A percentile compares a stretch with the other conserved stretches of the same genome.
phyloP scores from a whole-genome alignment of 2,113 vertebrate genomes.

The Ammospiza caudacuta region DNA sequence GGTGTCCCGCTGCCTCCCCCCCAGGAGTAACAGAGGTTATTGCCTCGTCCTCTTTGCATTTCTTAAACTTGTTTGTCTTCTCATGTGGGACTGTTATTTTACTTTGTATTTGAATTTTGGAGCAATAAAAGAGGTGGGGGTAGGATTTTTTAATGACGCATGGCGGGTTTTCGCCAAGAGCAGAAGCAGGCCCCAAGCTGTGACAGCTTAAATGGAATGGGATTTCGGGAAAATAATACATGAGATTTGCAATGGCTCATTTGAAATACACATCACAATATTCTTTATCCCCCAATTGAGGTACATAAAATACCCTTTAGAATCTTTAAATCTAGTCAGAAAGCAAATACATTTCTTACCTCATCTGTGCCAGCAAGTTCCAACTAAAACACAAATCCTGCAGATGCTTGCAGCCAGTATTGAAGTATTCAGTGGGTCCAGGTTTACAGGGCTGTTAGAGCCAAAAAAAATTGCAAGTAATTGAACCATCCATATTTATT shows the following conservation, averaged over 20 bases:
- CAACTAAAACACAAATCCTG: neutral
- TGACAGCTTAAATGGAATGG: neutral
- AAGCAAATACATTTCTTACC: neutral
- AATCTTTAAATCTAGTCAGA: slow-evolving; percentile 6
- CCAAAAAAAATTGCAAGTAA: neutral
- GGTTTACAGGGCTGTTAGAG: neutral
- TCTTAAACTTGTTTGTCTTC: neutral
- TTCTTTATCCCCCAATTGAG: neutral
- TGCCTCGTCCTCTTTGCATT: neutral
- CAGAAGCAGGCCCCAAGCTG: neutral
- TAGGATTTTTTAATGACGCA: neutral
- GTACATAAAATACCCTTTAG: neutral
- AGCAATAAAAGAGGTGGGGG: neutral
- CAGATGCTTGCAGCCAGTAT: rapidly evolving
- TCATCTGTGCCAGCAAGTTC: neutral
- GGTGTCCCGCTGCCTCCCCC: neutral
- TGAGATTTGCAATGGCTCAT: slow-evolving; percentile 37
- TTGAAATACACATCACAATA: slow-evolving; percentile 16
- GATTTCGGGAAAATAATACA: neutral
- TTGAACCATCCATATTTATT: neutral
- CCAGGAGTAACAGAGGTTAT: neutral
- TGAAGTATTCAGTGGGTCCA: neutral
- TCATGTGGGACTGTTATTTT: neutral
- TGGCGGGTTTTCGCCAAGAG: neutral
- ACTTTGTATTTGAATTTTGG: neutral